phyloP scores from a whole-genome alignment of 2,888 invertebrate genomes.

The Pharmacophagus antenor region DNA sequence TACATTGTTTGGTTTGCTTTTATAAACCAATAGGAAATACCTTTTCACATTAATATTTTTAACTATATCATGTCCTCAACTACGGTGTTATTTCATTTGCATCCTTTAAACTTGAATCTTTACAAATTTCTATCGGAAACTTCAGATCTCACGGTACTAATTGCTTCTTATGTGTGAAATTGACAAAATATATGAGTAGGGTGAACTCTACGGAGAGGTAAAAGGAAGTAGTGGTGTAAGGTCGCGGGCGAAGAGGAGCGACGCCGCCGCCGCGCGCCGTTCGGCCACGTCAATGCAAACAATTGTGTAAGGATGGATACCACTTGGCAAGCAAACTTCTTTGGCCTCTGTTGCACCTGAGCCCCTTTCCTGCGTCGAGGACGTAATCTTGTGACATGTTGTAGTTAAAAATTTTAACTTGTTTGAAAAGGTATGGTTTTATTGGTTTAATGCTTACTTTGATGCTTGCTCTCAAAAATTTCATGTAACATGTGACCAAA shows the following conservation, averaged over 20 bases:
- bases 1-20: conserved; percentile 63
- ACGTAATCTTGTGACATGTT: conserved; percentile 75
- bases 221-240: conserved; percentile 31
- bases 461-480: conserved; percentile 68
- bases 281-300: conserved; percentile 66
- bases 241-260: conserved; percentile 47
- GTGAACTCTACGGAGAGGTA: conserved; percentile 40
- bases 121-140: conserved; percentile 64
- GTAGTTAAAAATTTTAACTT: conserved; percentile 72
- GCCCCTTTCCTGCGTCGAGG: conserved; percentile 58
- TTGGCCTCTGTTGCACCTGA: conserved; percentile 53
- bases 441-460: conserved; percentile 74
- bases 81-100: conserved; percentile 74
- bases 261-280: conserved; percentile 37
- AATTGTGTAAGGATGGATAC: conserved; percentile 81
- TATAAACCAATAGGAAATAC: conserved; percentile 77
- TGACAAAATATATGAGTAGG: conserved; percentile 40
- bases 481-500: conserved; percentile 58
- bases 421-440: conserved; percentile 77
- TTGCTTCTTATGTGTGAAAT: conserved; percentile 67
- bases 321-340: conserved; percentile 65
- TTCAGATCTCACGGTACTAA: conserved; percentile 77
- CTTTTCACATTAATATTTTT: conserved; percentile 80
- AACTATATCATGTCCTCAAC: conserved; percentile 80
- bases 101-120: conserved; percentile 64